Evolutionary conservation across 2,113 vertebrate species (phyloP).

Genomic region (Neolamprologus ventralis): DNA sequence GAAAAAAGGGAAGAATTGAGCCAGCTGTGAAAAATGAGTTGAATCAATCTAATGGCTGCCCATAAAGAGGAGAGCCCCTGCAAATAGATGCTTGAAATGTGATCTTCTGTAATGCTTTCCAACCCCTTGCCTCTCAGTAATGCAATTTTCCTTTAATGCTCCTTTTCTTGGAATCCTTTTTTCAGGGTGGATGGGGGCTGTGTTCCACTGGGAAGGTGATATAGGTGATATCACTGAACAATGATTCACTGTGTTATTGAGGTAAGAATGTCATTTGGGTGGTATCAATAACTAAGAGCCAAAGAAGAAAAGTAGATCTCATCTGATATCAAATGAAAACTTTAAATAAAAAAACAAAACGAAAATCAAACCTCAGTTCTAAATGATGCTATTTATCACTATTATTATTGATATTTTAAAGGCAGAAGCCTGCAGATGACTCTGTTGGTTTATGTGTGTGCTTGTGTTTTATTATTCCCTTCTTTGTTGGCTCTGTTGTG

Average conservation of each 20-base stretch:
- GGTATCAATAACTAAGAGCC: neutral
- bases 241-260: neutral
- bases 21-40: conserved; percentile 48
- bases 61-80: conserved; percentile 35
- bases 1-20: neutral
- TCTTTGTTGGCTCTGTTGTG: neutral
- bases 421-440: neutral
- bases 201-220: neutral
- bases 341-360: neutral
- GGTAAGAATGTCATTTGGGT: conserved; percentile 2
- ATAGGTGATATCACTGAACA: neutral
- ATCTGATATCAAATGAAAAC: neutral
- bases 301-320: neutral
- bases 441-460: neutral
- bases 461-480: neutral
- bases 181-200: neutral
- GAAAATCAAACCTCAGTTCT: neutral
- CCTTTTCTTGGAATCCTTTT: conserved; percentile 44
- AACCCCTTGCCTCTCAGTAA: conserved; percentile 35
- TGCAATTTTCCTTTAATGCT: conserved; percentile 49
- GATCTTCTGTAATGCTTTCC: conserved; percentile 50
- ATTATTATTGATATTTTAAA: neutral
- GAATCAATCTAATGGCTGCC: conserved; percentile 47
- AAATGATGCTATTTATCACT: neutral
- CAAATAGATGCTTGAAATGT: conserved; percentile 58